Evolutionary conservation across 2,113 vertebrate genomes (phyloP).

Genomic region (Micronisus gabar): DNA sequence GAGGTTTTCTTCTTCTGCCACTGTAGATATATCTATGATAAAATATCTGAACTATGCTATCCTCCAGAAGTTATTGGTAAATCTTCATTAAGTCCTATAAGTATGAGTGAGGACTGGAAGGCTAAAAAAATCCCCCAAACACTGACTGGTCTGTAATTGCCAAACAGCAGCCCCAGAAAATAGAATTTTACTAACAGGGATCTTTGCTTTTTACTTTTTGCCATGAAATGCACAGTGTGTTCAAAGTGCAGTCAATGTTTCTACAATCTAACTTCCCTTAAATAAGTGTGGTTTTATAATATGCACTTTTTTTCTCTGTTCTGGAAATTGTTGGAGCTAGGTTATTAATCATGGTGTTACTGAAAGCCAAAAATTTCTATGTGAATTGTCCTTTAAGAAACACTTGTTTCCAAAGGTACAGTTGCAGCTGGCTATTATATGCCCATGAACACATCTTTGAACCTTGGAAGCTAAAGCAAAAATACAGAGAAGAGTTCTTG

Average conservation of each 20-base stretch:
- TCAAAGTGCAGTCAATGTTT: not conserved
- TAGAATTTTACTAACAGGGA: not conserved
- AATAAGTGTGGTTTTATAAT: not conserved
- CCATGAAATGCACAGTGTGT: not conserved
- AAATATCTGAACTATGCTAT: not conserved
- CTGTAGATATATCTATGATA: not conserved
- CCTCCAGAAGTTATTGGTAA: not conserved
- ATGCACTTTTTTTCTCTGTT: not conserved
- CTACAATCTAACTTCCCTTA: not conserved
- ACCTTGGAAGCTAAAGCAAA: not conserved
- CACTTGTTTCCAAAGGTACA: not conserved
- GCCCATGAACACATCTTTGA: not conserved
- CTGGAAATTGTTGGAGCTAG: not conserved
- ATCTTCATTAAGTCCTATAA: not conserved
- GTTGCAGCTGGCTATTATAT: not conserved
- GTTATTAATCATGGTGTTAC: not conserved
- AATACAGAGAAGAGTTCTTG: not conserved
- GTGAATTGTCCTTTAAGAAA: not conserved
- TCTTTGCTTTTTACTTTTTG: not conserved
- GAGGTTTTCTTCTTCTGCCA: not conserved
- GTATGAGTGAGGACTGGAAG: not conserved
- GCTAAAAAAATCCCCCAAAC: not conserved
- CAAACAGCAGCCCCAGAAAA: not conserved
- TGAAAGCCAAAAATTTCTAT: not conserved
- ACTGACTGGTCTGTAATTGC: not conserved